Conservation (phyloP, 2,113 vertebrate genomes). For the Cavia porcellus region DNA sequence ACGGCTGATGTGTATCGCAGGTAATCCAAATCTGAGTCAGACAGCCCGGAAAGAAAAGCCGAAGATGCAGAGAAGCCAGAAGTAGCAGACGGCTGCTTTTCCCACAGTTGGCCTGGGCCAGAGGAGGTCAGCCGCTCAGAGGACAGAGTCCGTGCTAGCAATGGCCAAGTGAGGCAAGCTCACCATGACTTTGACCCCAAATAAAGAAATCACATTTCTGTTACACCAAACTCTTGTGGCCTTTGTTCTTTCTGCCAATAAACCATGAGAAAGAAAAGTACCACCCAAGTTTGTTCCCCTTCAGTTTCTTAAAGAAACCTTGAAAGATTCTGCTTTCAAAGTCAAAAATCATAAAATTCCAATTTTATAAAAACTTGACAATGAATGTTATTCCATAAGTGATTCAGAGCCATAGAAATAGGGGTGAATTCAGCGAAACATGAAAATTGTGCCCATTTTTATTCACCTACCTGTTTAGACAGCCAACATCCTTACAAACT, state of each 20-base stretch:
- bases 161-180: neutral
- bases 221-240: neutral
- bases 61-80: neutral
- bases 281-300: neutral
- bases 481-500: neutral
- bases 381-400: slow-evolving; percentile 6
- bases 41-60: neutral
- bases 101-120: neutral
- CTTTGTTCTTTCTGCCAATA: neutral
- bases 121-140: neutral
- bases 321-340: neutral
- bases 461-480: neutral
- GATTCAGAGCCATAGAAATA: neutral
- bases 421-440: neutral
- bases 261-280: neutral
- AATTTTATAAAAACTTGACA: neutral
- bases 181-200: neutral
- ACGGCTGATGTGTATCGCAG: neutral
- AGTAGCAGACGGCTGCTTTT: neutral
- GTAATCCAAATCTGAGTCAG: neutral
- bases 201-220: neutral
- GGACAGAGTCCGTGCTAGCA: neutral
- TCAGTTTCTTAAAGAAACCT: neutral
- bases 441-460: slow-evolving; percentile 34
- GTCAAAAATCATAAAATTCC: neutral